Percentiles rank a stretch among this genome's conserved stretches.
Evolutionary conservation across 2,888 invertebrate species (phyloP).

Genomic region (Stomorhina lunata): DNA sequence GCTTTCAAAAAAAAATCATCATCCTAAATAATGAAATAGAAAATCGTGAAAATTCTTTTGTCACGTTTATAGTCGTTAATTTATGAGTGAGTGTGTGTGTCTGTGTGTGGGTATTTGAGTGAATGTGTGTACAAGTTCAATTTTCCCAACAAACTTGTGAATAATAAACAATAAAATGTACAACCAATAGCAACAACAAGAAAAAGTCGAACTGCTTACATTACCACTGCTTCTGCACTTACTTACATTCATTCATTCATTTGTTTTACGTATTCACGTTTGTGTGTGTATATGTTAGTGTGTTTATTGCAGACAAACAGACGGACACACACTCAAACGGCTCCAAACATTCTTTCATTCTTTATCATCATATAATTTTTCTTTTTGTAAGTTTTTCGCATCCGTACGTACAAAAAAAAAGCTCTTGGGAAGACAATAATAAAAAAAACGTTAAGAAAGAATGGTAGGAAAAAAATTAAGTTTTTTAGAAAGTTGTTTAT

Average conservation of each 20-base stretch:
- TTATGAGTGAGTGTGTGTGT: neutral
- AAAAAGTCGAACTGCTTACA: neutral
- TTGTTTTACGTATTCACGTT: neutral
- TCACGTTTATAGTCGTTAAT: slow-evolving; percentile 39
- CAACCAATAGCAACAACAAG: neutral
- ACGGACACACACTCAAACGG: slow-evolving; percentile 7
- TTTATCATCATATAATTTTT: slow-evolving; percentile 3
- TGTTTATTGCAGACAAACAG: neutral
- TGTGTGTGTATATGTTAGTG: neutral
- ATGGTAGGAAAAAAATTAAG: slow-evolving; percentile 22
- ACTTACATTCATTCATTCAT: slow-evolving; percentile 20
- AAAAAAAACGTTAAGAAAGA: slow-evolving; percentile 35
- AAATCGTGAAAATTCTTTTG: slow-evolving; percentile 55
- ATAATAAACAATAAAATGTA: slow-evolving; percentile 8
- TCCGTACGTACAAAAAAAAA: neutral
- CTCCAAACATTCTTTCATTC: slow-evolving; percentile 46
- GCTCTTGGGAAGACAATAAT: neutral
- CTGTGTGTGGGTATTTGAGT: neutral
- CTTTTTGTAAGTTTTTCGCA: neutral
- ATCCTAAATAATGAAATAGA: slow-evolving; percentile 17
- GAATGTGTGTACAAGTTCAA: neutral
- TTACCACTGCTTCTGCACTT: neutral
- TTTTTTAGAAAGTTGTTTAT: slow-evolving; percentile 63
- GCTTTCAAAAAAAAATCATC: neutral
- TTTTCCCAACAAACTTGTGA: slow-evolving; percentile 26